Evolutionary conservation across 1,140 invertebrate species (phyloP).

Genomic region (Drosophila bocki): DNA sequence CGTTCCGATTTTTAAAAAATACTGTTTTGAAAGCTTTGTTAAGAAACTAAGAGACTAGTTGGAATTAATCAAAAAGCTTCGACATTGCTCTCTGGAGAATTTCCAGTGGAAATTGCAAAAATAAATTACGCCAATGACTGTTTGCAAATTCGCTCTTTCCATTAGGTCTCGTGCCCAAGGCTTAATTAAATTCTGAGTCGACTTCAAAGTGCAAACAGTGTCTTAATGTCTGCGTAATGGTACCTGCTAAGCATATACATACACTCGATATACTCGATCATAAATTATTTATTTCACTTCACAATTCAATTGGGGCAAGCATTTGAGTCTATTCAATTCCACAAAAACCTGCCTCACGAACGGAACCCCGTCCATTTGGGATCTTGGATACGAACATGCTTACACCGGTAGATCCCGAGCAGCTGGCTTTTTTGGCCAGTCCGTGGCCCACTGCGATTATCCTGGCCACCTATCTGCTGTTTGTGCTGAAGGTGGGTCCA

Average conservation of each 20-base stretch:
- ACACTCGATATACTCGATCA: background rate
- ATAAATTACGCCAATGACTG: no score
- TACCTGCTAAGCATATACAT: background rate
- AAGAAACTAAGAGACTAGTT: no score
- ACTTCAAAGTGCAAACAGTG: background rate
- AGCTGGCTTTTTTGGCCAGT: conserved; percentile 88
- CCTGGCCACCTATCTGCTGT: conserved; percentile 90
- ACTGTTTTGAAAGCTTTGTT: no score
- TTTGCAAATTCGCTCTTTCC: no score
- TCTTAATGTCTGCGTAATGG: background rate
- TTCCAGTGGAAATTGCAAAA: no score
- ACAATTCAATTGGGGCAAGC: background rate
- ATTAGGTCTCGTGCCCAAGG: no score
- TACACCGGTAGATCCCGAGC: conserved; percentile 22
- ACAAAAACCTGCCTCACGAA: background rate
- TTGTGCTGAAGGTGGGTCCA: conserved; percentile 88
- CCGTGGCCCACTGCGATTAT: conserved; percentile 90
- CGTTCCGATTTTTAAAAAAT: no score
- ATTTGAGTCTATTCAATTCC: background rate
- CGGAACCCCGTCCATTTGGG: background rate
- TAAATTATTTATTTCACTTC: background rate
- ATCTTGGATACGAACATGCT: background rate
- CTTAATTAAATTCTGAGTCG: background rate
- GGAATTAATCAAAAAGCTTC: no score
- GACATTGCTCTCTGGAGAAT: no score